Base-by-base conservation (phyloP, 2,113 vertebrate genomes). In the Butorides virescens region DNA sequence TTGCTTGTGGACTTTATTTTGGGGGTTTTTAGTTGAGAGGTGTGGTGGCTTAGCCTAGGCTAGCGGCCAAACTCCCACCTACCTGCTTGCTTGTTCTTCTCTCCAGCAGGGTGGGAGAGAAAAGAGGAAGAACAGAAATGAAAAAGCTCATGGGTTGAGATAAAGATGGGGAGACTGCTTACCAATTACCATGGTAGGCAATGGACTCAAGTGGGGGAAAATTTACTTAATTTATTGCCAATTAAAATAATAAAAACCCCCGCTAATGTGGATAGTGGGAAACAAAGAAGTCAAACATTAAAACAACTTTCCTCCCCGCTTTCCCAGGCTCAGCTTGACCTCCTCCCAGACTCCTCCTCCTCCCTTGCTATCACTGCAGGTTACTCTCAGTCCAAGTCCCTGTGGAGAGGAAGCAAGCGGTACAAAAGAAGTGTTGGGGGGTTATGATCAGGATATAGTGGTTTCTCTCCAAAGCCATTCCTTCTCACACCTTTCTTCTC, bases 251-350 rank as follows among this genome's bases (percentile, higher is more conserved):
- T 50, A 52, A 36, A n/a, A 7, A 14, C 46, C 32, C 30, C 4
- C 26, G 21, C 12, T 56, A 56, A 44, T 84, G 59, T 1, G 10
- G 4, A 29, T 68, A 90, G 66, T 39, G 49, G 68, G 59, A 80
- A 86, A 88, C 50, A 82, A 52, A 61, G 56, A 14, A 77, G 32
- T 13, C 52, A 75, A 88, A 78, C n/a, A 63, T 75, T 75, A 32
- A 82, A 86, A 17, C 49, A 88, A 21, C 11, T 88, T 82, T 92
- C 30, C 27, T 92, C 30, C 23, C 11, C 4, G 5, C 66, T 93
- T 97, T 92, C 81, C 78, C 89, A 91, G 75, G 72, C 75, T 93
- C 62, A 50, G 27, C 29, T 72, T 96, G 91, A 88, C 77, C 44
- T 58, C 9, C 19, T 5, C 11, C 22, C 58, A 56, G 68, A 49